A percentile compares a stretch with the other conserved stretches of the same genome.
phyloP scores from a whole-genome alignment of 2,888 invertebrate genomes.

The Drosophila gaucha region DNA sequence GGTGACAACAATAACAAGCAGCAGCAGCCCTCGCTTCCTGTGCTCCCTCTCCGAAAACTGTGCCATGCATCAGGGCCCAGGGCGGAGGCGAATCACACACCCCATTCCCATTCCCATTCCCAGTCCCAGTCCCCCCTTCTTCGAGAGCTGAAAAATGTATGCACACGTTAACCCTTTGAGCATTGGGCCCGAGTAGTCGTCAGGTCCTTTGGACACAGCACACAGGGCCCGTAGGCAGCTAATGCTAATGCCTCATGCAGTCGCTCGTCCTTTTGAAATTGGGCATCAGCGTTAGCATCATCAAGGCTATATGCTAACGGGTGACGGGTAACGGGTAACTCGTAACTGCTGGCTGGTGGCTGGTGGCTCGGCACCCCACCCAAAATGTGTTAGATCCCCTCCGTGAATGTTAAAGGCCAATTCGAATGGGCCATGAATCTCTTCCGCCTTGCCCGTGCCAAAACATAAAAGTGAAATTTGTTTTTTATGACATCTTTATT shows the following conservation, averaged over 20 bases:
- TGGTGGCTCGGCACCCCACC: background rate
- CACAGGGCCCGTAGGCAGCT: conserved; percentile 59
- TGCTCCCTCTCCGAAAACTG: background rate
- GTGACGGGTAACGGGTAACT: too few relatives aligned
- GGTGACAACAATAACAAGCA: conserved; percentile 66
- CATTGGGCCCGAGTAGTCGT: conserved; percentile 32
- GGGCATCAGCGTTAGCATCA: conserved; percentile 66
- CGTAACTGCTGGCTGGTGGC: conserved; percentile 15
- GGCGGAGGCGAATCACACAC: conserved; percentile 21
- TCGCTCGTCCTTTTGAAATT: conserved; percentile 59
- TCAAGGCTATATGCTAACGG: conserved; percentile 27
- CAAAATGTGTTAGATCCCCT: conserved; percentile 1
- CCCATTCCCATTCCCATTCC: conserved; percentile 2
- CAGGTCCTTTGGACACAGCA: conserved; percentile 25
- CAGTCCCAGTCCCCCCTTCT: background rate
- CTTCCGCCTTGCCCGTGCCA: conserved; percentile 62
- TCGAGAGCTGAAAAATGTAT: conserved; percentile 60
- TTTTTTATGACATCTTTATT: conserved; percentile 82
- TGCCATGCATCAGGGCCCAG: conserved; percentile 27
- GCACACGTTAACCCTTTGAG: conserved; percentile 74
- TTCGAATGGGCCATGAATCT: conserved; percentile 73
- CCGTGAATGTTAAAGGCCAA: conserved; percentile 48
- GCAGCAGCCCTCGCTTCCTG: conserved; percentile 2
- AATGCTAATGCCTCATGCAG: conserved; percentile 57
- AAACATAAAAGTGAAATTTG: conserved; percentile 81